Base-by-base conservation (phyloP, 2,113 vertebrate genomes). In the Ceuthmochares aereus region DNA sequence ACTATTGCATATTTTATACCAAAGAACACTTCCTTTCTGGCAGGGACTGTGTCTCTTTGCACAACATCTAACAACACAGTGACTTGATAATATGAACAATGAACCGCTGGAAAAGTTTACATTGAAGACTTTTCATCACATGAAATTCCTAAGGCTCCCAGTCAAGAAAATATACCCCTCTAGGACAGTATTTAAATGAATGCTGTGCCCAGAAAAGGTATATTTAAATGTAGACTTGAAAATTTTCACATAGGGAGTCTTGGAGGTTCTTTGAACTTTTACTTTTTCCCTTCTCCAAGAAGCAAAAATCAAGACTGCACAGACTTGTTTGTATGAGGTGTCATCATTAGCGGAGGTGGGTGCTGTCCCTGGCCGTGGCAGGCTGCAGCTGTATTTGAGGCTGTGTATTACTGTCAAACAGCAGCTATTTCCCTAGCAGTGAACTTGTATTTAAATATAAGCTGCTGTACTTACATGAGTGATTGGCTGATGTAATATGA, bases 111-210 rank as follows among this genome's bases (percentile, higher is more conserved):
- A 73, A 83, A 92, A 62, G 19, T 69, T 91, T 79, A 11, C 6
- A 2, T 3, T 32, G 8, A 82, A 58, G 21, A 36, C 20, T 88
- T 88, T 23, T 74, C 2, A 2, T 69, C 2, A 0, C 3, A 4
- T 34, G 13, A 80, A 68, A 43, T 43, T 47, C 5, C 11, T 37
- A 26, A 60, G 15, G 4, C 11, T 64, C 8, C 22, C 21, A 49
- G 18, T 37, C 16, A 69, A 58, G 30, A 58, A 88, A 77, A 63
- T 15, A 72, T 30, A 27, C 14, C 11, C 5, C 12, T 77, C 32
- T 26, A 74, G 42, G 78, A 40, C 9, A 43, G 14, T 56, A 62
- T 52, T 80, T 55, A 42, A 88, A 40, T 43, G 7, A 86, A 32
- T 47, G 7, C 5, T 59, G 3, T 47, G n/a, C 36, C 43, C 21